phyloP scores from a whole-genome alignment of 2,888 invertebrate genomes.

The Calliopum simillimum region DNA sequence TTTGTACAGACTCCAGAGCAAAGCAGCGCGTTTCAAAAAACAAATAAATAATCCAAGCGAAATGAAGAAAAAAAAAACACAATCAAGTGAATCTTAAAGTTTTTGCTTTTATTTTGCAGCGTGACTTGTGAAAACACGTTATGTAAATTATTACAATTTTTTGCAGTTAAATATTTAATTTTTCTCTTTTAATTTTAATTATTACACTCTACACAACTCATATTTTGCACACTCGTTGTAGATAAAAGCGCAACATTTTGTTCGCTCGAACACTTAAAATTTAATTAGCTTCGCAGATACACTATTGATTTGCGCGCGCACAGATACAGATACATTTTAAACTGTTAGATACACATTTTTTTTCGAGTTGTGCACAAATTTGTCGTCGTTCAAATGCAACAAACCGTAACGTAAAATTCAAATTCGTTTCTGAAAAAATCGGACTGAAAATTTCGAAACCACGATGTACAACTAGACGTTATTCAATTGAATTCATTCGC shows the following conservation, averaged over 20 bases:
- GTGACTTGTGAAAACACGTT: no score
- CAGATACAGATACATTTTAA: background rate
- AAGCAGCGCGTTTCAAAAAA: background rate
- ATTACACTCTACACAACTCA: background rate
- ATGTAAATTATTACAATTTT: background rate
- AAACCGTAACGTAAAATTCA: background rate
- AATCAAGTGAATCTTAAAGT: slow-evolving; percentile 7
- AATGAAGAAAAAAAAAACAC: background rate
- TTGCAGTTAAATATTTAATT: slow-evolving; percentile 5
- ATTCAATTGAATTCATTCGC: no score
- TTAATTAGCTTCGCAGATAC: background rate
- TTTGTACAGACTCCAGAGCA: slow-evolving; percentile 39
- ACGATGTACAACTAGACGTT: background rate
- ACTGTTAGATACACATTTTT: background rate
- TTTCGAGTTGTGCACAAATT: background rate
- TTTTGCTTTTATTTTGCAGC: background rate
- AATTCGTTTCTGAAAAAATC: background rate
- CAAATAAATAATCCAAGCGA: slow-evolving; percentile 10
- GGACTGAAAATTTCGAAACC: slow-evolving; percentile 12
- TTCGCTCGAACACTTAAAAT: background rate
- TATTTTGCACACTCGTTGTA: background rate
- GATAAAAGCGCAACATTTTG: background rate
- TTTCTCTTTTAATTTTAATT: background rate
- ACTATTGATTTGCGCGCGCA: background rate
- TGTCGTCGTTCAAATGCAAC: no score